Base-by-base conservation (phyloP, 2,888 invertebrate species). In the Dromius quadrimaculatus region DNA sequence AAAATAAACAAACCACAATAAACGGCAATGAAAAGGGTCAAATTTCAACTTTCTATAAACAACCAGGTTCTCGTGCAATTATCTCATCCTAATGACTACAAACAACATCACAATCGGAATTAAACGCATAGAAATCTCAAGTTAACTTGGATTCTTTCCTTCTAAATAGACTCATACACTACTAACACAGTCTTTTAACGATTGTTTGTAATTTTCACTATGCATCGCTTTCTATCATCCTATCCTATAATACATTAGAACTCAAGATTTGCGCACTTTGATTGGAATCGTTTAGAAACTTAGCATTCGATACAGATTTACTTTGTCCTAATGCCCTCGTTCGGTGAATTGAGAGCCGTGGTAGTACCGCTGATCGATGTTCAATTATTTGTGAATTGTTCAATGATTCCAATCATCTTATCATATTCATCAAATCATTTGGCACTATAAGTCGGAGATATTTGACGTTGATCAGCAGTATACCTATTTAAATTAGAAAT, bases 271-370 rank as follows among this genome's bases (percentile, higher is more conserved):
- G 13, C 20, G 41, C 23, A 28, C 22, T 28, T 23, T 50, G 57
- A 63, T 43, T 63, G 28, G 45, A 63, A 63, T 63, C 13, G n/a
- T 63, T 63, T 63, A 63, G 63, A 63, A 63, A 63, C 43, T 41
- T 28, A 43, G 43, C 15, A 63, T 63, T 63, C 63, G 63, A 63
- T 63, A 63, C 43, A 63, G 43, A 63, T 63, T 63, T 63, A 43
- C 43, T 41, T 63, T 63, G 63, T 63, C 63, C 63, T 15, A 63
- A 17, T 63, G 63, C 23, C 63, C 63, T 63, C 43, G 41, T 63
- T 63, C 19, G 57, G 34, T 36, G 19, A 20, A 36, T 59, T 59
- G 59, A n/a, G n/a, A n/a, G n/a, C 36, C 59, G 36, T 11, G 23
- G 13, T 54, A 17, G 15, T 8, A 15, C 15, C 11, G 3, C 13